Evolutionary conservation across 1,140 invertebrate genomes (phyloP).

Genomic region (Tetramorium simillimum): DNA sequence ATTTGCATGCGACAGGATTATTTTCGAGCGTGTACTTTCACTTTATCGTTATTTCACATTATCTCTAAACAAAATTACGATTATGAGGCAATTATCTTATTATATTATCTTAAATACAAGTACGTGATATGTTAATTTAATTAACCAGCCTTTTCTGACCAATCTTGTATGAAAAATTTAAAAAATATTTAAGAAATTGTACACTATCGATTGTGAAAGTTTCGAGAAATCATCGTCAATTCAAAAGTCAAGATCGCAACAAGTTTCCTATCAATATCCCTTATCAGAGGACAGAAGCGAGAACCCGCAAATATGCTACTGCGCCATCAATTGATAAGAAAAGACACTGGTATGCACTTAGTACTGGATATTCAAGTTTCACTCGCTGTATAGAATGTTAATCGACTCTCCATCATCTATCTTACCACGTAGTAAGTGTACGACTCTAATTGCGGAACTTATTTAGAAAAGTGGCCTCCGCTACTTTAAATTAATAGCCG

Average conservation of each 20-base stretch:
- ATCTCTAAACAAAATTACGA: conserved; percentile 7
- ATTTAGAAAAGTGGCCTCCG: conserved; percentile 3
- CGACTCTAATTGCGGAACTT: conserved; percentile 67
- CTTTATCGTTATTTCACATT: not conserved
- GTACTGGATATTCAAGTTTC: conserved; percentile 40
- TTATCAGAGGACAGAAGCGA: conserved; percentile 70
- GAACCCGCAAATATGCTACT: conserved; percentile 61
- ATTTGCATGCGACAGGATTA: not conserved
- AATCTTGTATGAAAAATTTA: not conserved
- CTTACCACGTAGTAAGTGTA: conserved; percentile 1
- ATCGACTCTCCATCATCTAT: conserved; percentile 64
- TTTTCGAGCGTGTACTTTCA: not conserved
- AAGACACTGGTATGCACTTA: conserved; percentile 77
- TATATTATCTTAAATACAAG: not conserved
- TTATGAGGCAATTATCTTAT: not conserved
- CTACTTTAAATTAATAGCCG: conserved; percentile 33
- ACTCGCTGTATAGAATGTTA: conserved; percentile 38
- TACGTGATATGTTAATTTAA: not conserved
- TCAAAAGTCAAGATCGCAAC: not conserved
- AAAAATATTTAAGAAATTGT: not conserved
- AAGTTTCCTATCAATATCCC: not conserved
- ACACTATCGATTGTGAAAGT: not conserved
- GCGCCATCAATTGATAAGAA: conserved; percentile 73
- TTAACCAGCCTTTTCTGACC: not conserved
- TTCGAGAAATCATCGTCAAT: conserved; percentile 4